Evolutionary conservation across 2,797 vertebrate species (phyloP).

Genomic region (Rhincodon typus): DNA sequence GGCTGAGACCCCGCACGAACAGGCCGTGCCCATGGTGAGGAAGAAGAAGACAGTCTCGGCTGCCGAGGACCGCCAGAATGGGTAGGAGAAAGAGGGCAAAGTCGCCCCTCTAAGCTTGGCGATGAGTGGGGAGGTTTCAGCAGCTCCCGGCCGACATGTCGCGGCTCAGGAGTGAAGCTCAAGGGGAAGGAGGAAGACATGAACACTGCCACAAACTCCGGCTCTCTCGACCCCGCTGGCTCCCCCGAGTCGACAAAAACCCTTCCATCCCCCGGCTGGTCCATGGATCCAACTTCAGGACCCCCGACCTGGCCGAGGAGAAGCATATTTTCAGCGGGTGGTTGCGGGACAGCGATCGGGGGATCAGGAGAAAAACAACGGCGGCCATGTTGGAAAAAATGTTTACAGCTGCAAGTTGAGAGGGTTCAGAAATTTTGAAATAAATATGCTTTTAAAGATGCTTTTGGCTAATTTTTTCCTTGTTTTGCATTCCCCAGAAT

Average conservation of each 20-base stretch:
- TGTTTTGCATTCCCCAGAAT: slow-evolving; percentile 71
- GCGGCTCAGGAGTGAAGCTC: slow-evolving; percentile 44
- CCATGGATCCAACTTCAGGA: background rate
- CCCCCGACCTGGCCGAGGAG: background rate
- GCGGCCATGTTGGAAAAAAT: slow-evolving; percentile 98
- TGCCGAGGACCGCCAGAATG: slow-evolving; percentile 65
- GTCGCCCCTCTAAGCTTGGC: slow-evolving; percentile 31
- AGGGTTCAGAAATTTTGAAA: slow-evolving; percentile 47
- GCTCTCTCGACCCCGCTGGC: background rate
- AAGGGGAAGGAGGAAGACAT: slow-evolving; percentile 41
- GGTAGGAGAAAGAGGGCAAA: slow-evolving; percentile 55
- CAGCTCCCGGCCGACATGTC: slow-evolving; percentile 44
- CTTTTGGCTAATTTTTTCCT: slow-evolving; percentile 49
- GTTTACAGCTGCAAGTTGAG: slow-evolving; percentile 59
- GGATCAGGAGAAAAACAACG: slow-evolving; percentile 88
- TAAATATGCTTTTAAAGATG: slow-evolving; percentile 22
- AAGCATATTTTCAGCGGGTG: slow-evolving; percentile 50
- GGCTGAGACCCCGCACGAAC: slow-evolving; percentile 43
- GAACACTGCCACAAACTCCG: slow-evolving; percentile 36
- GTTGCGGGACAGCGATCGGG: slow-evolving; percentile 49
- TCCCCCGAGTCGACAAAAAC: background rate
- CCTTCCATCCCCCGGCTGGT: background rate
- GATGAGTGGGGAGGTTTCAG: slow-evolving; percentile 36
- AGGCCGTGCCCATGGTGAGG: slow-evolving; percentile 79
- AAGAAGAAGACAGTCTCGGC: slow-evolving; percentile 68